Conservation (phyloP, 1,140 invertebrate genomes). For the Apolygus lucorum region DNA sequence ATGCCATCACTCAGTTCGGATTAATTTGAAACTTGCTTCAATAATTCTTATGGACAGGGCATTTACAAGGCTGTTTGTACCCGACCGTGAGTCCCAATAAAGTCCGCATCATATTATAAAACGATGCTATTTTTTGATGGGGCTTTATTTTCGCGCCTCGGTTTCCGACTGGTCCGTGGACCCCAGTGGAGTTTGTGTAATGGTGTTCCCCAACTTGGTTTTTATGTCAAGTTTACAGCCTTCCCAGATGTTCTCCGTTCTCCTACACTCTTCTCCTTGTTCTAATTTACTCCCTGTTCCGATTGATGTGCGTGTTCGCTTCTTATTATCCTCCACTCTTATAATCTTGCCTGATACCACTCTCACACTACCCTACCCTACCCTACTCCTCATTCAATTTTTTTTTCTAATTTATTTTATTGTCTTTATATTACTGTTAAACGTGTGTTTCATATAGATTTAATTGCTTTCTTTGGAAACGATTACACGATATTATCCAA, state of each 20-base stretch:
- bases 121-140: conserved; percentile 4
- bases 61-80: conserved; percentile 31
- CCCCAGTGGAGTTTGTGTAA: conserved; percentile 1
- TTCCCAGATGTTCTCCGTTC: conserved; percentile 20
- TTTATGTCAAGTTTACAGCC: conserved; percentile 20
- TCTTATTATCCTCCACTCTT: conserved; percentile 3
- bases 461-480: conserved; percentile 11
- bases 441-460: conserved; percentile 4
- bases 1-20: conserved; percentile 32
- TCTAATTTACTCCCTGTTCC: conserved; percentile 10
- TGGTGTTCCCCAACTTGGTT: conserved; percentile 18
- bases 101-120: conserved; percentile 18
- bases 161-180: background rate
- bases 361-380: background rate
- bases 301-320: conserved; percentile 7
- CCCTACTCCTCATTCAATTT: background rate
- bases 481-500: background rate
- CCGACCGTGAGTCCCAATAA: conserved; percentile 28
- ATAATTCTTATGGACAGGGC: conserved; percentile 33
- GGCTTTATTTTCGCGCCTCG: conserved; percentile 20
- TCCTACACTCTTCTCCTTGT: background rate
- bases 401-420: conserved; percentile 1
- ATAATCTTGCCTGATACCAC: conserved; percentile 1
- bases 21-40: conserved; percentile 33
- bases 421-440: conserved; percentile 8